These are phyloP conservation scores for Muscidifurax raptorellus DNA, from an alignment of 1,140 invertebrate genomes.

Conservation along the genomic window DNA sequence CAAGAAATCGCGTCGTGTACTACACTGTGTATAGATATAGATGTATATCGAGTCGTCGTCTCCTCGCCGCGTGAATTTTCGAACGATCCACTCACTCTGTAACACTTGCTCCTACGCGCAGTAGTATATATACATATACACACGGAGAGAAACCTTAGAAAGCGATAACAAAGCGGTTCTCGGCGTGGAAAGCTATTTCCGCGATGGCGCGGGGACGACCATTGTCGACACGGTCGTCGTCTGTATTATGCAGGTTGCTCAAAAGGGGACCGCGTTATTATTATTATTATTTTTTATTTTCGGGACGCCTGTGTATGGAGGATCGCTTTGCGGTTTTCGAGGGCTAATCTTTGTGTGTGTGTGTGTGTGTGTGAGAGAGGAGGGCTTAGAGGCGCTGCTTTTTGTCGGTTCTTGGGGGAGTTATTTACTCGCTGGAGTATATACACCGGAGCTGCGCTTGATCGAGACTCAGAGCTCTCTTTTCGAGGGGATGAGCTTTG, in stretches of 20 bases:
- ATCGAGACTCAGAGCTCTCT: neutral
- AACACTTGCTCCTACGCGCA: too few relatives aligned
- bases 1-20: conserved; percentile 4
- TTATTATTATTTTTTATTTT: neutral
- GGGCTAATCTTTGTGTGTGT: conserved; percentile 3
- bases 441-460: neutral
- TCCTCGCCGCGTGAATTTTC: too few relatives aligned
- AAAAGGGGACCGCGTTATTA: neutral
- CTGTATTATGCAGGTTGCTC: neutral
- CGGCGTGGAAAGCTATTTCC: conserved; percentile 1
- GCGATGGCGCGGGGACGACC: neutral
- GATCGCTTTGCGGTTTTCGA: conserved; percentile 20
- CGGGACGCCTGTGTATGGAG: neutral
- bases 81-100: too few relatives aligned
- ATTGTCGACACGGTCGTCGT: neutral
- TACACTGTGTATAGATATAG: neutral
- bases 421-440: neutral
- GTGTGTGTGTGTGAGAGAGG: too few relatives aligned
- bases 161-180: conserved; percentile 9
- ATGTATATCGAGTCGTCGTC: too few relatives aligned
- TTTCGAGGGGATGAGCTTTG: neutral
- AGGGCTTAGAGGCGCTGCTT: neutral
- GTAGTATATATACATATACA: neutral
- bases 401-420: neutral
- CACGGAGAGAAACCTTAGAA: neutral